Evolutionary conservation across 1,140 invertebrate genomes (phyloP).

Genomic region (Stenopsyche tienmushanensis): DNA sequence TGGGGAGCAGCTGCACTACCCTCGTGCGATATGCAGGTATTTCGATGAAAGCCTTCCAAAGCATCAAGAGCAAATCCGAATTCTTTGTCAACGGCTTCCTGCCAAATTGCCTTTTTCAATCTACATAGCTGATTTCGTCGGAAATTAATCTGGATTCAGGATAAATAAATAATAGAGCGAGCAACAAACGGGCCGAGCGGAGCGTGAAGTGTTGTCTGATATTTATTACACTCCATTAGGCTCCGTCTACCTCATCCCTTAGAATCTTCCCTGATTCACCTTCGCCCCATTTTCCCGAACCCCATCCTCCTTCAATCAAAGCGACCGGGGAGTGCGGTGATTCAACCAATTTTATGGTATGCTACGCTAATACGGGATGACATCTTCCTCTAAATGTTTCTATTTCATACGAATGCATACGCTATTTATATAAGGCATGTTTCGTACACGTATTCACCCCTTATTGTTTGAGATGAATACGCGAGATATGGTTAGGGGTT

Average conservation of each 20-base stretch:
- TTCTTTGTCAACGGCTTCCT: too few relatives aligned
- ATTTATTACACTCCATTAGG: conserved; percentile 29
- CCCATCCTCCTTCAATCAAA: conserved; percentile 22
- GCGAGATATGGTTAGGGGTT: too few relatives aligned
- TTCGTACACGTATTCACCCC: too few relatives aligned
- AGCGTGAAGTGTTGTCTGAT: conserved; percentile 31
- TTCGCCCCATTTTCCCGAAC: neutral
- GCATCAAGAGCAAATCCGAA: too few relatives aligned
- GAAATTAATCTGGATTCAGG: conserved; percentile 22
- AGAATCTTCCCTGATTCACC: neutral
- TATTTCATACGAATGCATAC: neutral
- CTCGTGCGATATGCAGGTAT: too few relatives aligned
- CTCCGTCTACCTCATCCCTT: neutral
- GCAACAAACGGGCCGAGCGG: conserved; percentile 19
- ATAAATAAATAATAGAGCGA: conserved; percentile 27
- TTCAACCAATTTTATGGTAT: conserved; percentile 29
- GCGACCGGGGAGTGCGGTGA: conserved; percentile 14
- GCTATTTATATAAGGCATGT: too few relatives aligned
- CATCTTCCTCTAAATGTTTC: neutral
- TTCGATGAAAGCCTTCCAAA: too few relatives aligned
- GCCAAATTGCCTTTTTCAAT: conserved; percentile 18
- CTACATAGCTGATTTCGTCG: conserved; percentile 18
- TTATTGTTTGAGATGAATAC: too few relatives aligned
- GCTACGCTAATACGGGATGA: conserved; percentile 16
- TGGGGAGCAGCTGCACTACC: too few relatives aligned